These are phyloP conservation scores for Lasiurus borealis DNA, from an alignment of 2,113 vertebrate species.

Conservation along the genomic window DNA sequence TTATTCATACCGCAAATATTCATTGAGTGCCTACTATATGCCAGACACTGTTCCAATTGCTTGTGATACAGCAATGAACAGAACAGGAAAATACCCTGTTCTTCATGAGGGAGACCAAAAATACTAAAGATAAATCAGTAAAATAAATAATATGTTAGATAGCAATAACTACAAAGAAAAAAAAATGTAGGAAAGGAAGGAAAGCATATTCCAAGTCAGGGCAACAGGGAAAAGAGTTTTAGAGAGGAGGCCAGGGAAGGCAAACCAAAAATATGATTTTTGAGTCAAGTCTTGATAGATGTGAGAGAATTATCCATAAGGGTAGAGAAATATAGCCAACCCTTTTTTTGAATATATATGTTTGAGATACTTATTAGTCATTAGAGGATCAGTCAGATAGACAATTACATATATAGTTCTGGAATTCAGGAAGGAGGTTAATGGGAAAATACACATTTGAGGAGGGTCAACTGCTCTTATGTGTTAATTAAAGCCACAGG, in stretches of 20 bases:
- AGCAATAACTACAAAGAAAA: neutral
- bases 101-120: neutral
- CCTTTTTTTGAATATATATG: neutral
- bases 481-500: neutral
- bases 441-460: neutral
- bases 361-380: neutral
- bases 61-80: neutral
- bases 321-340: neutral
- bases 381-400: neutral
- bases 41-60: neutral
- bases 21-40: neutral
- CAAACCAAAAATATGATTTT: neutral
- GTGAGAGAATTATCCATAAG: neutral
- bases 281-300: neutral
- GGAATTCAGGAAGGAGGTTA: neutral
- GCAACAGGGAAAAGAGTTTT: neutral
- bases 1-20: neutral
- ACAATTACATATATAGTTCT: neutral
- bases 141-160: neutral
- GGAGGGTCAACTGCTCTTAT: neutral
- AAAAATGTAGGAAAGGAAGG: neutral
- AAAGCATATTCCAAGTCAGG: neutral
- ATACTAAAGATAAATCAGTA: slow-evolving; percentile 37
- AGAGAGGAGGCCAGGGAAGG: neutral
- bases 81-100: neutral